Evolutionary conservation across 2,888 invertebrate species (phyloP).

Genomic region (Chromoteleia sp.): DNA sequence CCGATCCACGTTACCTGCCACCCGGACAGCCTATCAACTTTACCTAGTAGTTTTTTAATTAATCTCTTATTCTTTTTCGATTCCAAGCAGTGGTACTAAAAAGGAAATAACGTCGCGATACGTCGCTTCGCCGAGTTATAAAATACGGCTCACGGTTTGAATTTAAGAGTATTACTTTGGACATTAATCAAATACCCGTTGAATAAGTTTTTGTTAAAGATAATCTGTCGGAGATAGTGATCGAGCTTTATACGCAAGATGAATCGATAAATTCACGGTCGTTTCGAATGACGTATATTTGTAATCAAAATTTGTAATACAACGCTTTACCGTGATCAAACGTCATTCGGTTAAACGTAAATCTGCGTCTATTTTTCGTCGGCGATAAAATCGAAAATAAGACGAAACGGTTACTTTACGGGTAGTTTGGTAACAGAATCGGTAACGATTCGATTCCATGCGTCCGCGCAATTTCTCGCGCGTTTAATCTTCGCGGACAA

Average conservation of each 20-base stretch:
- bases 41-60: constrained; percentile 37
- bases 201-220: constrained; percentile 38
- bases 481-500: too few species aligned
- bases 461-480: too few species aligned
- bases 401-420: too few species aligned
- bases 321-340: too few species aligned
- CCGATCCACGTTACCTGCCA: constrained; percentile 30
- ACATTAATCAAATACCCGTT: constrained; percentile 43
- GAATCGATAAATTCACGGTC: constrained; percentile 28
- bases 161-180: constrained; percentile 35
- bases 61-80: constrained; percentile 37
- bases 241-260: constrained; percentile 4
- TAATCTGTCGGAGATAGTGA: constrained; percentile 44
- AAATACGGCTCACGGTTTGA: constrained; percentile 26
- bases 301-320: background rate
- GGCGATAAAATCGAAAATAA: too few species aligned
- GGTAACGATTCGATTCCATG: too few species aligned
- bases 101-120: constrained; percentile 26
- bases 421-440: too few species aligned
- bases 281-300: background rate
- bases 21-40: constrained; percentile 20
- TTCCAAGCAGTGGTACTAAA: background rate
- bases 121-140: constrained; percentile 6
- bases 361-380: too few species aligned
- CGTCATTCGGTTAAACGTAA: too few species aligned